Conservation (phyloP, 2,888 invertebrate genomes). For the Cotesia congregata region DNA sequence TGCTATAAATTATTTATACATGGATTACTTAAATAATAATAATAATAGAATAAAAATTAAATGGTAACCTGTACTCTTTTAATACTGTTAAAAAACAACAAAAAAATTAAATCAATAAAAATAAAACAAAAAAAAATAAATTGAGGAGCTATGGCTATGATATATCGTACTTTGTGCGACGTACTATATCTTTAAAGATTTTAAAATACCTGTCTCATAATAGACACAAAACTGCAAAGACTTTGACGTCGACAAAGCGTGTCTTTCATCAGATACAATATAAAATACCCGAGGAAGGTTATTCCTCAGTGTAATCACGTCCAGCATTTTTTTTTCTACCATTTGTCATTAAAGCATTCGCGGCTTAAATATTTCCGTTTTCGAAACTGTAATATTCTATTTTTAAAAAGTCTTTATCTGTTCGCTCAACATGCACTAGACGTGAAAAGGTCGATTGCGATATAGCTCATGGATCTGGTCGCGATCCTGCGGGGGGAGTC, state of each 20-base stretch:
- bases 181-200: not conserved
- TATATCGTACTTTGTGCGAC: not conserved
- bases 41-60: not conserved
- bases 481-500: constrained; percentile 48
- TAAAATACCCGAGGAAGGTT: not conserved
- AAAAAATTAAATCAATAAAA: not conserved
- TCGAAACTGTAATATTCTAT: not conserved
- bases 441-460: constrained; percentile 9
- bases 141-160: not conserved
- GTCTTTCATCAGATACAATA: not conserved
- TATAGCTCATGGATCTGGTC: constrained; percentile 35
- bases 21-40: not conserved
- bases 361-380: not conserved
- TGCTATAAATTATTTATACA: not conserved
- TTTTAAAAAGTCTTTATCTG: not conserved
- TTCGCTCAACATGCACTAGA: not conserved
- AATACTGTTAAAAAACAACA: constrained; percentile 12
- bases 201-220: constrained; percentile 9
- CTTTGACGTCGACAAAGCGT: not conserved
- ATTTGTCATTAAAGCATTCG: not conserved
- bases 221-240: constrained; percentile 2
- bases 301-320: constrained; percentile 3
- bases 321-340: not conserved
- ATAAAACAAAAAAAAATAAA: not conserved
- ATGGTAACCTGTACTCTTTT: not conserved